Evolutionary conservation across 1,140 invertebrate genomes (phyloP).

Genomic region (Galendromus occidentalis): DNA sequence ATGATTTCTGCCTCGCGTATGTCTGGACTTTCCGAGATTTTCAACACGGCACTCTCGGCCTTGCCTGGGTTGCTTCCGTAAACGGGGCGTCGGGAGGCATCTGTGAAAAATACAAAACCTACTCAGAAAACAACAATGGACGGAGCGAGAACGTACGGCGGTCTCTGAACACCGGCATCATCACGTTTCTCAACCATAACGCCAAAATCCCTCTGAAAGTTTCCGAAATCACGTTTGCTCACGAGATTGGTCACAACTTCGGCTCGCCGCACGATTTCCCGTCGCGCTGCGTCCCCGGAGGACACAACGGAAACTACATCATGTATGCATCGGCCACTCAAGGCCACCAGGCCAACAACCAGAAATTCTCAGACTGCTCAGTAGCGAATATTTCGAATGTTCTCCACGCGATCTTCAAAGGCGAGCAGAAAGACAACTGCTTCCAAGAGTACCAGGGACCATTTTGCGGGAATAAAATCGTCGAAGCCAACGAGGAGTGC

Average conservation of each 20-base stretch:
- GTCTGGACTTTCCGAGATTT: slow-evolving; percentile 96
- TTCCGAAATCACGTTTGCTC: slow-evolving; percentile 87
- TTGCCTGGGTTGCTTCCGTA: slow-evolving; percentile 94
- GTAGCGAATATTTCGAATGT: slow-evolving; percentile 86
- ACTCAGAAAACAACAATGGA: slow-evolving; percentile 79
- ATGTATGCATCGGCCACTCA: slow-evolving; percentile 93
- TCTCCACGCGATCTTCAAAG: slow-evolving; percentile 55
- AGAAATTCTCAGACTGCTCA: slow-evolving; percentile 78
- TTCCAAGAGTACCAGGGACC: slow-evolving; percentile 72
- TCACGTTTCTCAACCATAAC: slow-evolving; percentile 98
- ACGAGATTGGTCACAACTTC: slow-evolving; percentile 99
- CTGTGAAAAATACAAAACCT: slow-evolving; percentile 92
- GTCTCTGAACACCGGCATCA: slow-evolving; percentile 94
- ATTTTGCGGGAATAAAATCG: slow-evolving; percentile 98
- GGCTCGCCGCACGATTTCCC: slow-evolving; percentile 97
- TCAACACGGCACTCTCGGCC: slow-evolving; percentile 77
- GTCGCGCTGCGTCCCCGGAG: slow-evolving; percentile 67
- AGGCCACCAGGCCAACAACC: slow-evolving; percentile 80
- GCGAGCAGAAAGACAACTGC: slow-evolving; percentile 83
- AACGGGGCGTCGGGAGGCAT: slow-evolving; percentile 87
- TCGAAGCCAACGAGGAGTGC: slow-evolving; percentile 90
- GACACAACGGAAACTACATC: slow-evolving; percentile 69
- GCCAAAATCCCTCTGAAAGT: slow-evolving; percentile 87
- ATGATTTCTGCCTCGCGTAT: slow-evolving; percentile 94
- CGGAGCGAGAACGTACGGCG: slow-evolving; percentile 78